phyloP scores from a whole-genome alignment of 2,797 vertebrate species.

The Coccyzus lansbergi region DNA sequence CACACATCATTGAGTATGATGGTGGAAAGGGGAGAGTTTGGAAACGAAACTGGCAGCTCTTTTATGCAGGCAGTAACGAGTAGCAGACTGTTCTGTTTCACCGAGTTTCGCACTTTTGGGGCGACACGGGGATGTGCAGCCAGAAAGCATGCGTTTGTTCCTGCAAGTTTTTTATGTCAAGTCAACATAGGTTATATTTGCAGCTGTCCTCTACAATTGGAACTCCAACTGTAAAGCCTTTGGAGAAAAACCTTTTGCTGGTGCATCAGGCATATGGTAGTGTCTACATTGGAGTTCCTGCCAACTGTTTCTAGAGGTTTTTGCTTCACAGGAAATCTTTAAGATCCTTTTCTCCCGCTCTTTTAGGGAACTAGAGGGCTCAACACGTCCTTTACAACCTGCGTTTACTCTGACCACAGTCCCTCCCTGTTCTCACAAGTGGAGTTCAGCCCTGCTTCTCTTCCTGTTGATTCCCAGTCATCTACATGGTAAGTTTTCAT shows the following conservation, averaged over 20 bases:
- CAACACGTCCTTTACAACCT: slow-evolving; percentile 62
- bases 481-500: slow-evolving; percentile 67
- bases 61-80: background rate
- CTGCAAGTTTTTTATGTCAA: background rate
- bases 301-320: background rate
- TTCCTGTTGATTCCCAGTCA: slow-evolving; percentile 60
- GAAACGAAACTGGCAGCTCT: background rate
- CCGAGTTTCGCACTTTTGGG: background rate
- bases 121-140: background rate
- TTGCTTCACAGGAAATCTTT: background rate
- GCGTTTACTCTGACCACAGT: slow-evolving; percentile 61
- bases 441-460: slow-evolving; percentile 50
- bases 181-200: background rate
- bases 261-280: background rate
- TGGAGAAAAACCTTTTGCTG: background rate
- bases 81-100: background rate
- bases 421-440: slow-evolving; percentile 41
- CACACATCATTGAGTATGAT: background rate
- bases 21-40: background rate
- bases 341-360: slow-evolving; percentile 11
- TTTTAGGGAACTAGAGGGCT: slow-evolving; percentile 61
- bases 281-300: background rate
- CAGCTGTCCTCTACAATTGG: background rate
- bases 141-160: background rate
- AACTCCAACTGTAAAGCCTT: background rate